phyloP scores from a whole-genome alignment of 1,140 invertebrate genomes.

The Limonius californicus region DNA sequence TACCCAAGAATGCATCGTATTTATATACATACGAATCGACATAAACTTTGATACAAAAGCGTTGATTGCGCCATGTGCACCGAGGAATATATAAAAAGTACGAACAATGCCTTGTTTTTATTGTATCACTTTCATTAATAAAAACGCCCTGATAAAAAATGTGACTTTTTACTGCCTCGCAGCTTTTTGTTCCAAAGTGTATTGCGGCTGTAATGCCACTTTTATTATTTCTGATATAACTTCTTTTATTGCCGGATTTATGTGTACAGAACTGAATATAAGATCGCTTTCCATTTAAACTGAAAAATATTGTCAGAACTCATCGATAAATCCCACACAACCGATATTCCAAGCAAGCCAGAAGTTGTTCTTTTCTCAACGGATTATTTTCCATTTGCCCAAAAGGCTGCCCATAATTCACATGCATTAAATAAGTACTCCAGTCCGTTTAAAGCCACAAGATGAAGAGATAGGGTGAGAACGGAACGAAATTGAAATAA shows the following conservation, averaged over 20 bases:
- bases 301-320: too few relatives aligned
- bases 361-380: too few relatives aligned
- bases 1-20: slow-evolving; percentile 28
- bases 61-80: slow-evolving; percentile 24
- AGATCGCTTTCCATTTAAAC: neutral
- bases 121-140: slow-evolving; percentile 36
- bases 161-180: slow-evolving; percentile 16
- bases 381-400: too few relatives aligned
- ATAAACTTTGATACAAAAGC: slow-evolving; percentile 36
- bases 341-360: too few relatives aligned
- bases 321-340: too few relatives aligned
- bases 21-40: slow-evolving; percentile 31
- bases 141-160: slow-evolving; percentile 28
- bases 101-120: slow-evolving; percentile 22
- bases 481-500: slow-evolving; percentile 22
- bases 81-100: slow-evolving; percentile 23
- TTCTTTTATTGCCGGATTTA: slow-evolving; percentile 29
- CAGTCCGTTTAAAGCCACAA: neutral
- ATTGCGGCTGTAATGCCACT: slow-evolving; percentile 26
- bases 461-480: neutral
- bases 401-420: too few relatives aligned
- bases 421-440: too few relatives aligned
- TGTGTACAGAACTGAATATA: slow-evolving; percentile 15
- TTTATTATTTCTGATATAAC: slow-evolving; percentile 30
- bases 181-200: slow-evolving; percentile 29